phyloP scores from a whole-genome alignment of 1,140 invertebrate genomes.

The Pantala flavescens region DNA sequence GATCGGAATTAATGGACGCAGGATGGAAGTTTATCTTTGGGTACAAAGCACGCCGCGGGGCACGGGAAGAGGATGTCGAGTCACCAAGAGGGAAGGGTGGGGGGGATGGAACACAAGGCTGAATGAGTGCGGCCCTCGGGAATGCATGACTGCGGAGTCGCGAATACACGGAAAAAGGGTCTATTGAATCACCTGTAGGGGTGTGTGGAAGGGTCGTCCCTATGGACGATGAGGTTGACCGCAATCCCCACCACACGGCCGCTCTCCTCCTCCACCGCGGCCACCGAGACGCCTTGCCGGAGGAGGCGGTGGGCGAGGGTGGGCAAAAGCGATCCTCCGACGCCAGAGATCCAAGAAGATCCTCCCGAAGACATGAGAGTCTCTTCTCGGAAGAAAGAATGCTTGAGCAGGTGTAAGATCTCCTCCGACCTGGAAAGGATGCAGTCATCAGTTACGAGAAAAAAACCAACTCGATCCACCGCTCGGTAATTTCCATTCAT shows the following conservation, averaged over 20 bases:
- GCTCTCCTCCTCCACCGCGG: constrained; percentile 24
- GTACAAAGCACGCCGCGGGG: no score
- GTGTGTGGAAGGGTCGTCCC: background rate
- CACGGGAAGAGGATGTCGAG: background rate
- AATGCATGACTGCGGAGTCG: background rate
- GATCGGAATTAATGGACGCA: no score
- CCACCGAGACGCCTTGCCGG: constrained; percentile 24
- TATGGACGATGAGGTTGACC: constrained; percentile 22
- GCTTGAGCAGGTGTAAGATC: constrained; percentile 28
- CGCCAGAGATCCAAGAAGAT: constrained; percentile 20
- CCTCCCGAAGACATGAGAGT: constrained; percentile 23
- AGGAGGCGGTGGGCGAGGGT: constrained; percentile 24
- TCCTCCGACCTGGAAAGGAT: constrained; percentile 21
- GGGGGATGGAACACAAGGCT: background rate
- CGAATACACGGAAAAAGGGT: background rate
- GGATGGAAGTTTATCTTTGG: no score
- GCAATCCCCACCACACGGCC: constrained; percentile 24
- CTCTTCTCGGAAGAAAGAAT: constrained; percentile 28
- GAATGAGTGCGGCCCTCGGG: no score
- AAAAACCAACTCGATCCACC: background rate
- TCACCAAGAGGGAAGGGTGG: background rate
- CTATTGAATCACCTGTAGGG: background rate
- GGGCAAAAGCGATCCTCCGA: constrained; percentile 20
- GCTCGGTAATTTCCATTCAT: background rate
- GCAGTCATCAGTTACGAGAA: background rate